phyloP scores from a whole-genome alignment of 2,888 invertebrate genomes.

The Malthinus flaveolus region DNA sequence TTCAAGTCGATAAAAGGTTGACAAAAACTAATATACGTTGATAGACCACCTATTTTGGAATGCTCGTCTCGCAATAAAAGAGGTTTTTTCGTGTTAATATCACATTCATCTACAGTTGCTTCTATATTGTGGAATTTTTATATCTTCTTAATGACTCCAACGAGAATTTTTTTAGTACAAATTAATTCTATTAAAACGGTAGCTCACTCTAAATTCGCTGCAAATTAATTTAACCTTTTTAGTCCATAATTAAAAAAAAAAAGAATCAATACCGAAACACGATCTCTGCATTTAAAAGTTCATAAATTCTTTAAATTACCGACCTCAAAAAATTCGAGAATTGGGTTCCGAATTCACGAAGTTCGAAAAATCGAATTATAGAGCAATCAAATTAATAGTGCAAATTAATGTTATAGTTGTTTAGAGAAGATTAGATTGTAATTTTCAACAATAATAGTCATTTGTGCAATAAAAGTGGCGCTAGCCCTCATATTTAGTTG shows the following conservation, averaged over 20 bases:
- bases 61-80: constrained; percentile 30
- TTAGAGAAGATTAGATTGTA: too few relatives aligned
- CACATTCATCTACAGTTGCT: constrained; percentile 12
- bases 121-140: constrained; percentile 14
- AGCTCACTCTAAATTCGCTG: not conserved
- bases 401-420: too few relatives aligned
- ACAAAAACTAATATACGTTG: constrained; percentile 24
- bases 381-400: not conserved
- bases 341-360: too few relatives aligned
- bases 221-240: constrained; percentile 1
- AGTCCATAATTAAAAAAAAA: too few relatives aligned
- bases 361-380: not conserved
- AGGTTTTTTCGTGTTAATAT: constrained; percentile 24
- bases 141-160: constrained; percentile 15
- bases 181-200: constrained; percentile 5
- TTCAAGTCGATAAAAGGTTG: constrained; percentile 23
- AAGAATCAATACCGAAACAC: too few relatives aligned
- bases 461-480: too few relatives aligned
- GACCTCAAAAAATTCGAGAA: too few relatives aligned
- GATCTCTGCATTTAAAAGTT: too few relatives aligned
- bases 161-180: constrained; percentile 1
- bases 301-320: too few relatives aligned
- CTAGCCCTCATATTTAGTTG: too few relatives aligned
- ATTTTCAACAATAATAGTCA: too few relatives aligned
- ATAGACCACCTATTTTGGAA: constrained; percentile 36